Evolutionary conservation across 2,113 vertebrate genomes (phyloP).

Genomic region (Ictalurus furcatus): DNA sequence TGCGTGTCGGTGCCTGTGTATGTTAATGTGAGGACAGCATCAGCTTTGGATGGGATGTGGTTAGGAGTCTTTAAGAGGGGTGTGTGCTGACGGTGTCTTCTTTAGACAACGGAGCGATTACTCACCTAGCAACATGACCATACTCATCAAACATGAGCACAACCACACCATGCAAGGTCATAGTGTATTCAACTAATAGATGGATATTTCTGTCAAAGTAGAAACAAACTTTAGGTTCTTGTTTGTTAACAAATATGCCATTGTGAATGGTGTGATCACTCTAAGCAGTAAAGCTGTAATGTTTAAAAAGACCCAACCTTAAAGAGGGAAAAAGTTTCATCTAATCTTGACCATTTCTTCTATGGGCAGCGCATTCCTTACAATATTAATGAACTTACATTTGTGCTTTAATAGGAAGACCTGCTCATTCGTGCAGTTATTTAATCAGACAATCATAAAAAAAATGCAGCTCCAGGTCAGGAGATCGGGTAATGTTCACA

Average conservation of each 20-base stretch:
- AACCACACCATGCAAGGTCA: background rate
- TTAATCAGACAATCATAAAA: background rate
- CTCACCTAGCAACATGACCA: constrained; percentile 51
- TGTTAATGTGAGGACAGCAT: background rate
- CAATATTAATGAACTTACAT: background rate
- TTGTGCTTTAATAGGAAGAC: background rate
- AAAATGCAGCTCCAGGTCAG: background rate
- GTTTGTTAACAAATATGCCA: background rate
- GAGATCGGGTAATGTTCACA: background rate
- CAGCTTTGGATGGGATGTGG: constrained; percentile 9
- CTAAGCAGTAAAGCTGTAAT: background rate
- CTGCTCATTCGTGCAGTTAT: background rate
- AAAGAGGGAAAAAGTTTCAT: background rate
- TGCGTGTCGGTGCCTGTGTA: constrained; percentile 10
- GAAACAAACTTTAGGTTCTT: background rate
- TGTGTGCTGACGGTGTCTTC: background rate
- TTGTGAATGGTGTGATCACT: background rate
- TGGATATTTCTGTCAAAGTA: background rate
- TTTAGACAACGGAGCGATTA: constrained; percentile 51
- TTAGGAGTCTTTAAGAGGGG: constrained; percentile 51
- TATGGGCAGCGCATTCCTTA: background rate
- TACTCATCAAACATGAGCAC: constrained; percentile 28
- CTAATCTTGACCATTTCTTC: background rate
- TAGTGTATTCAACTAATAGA: background rate
- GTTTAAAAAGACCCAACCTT: background rate